Evolutionary conservation across 92 coral and sea anemone genomes (phyloP).

Genomic region (Phenganax stokvisi): DNA sequence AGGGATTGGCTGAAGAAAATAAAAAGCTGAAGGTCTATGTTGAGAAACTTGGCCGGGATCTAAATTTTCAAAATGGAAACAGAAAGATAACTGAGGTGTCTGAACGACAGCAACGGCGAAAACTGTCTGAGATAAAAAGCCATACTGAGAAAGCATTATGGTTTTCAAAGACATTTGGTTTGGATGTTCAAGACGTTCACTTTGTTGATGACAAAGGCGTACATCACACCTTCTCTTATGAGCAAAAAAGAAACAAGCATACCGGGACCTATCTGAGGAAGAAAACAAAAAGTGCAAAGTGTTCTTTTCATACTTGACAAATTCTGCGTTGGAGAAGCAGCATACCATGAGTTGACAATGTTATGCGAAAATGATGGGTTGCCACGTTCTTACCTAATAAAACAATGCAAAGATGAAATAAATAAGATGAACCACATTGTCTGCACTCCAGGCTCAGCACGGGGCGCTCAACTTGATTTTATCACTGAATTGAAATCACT

Average conservation of each 20-base stretch:
- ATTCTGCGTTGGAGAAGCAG: constrained; percentile 59
- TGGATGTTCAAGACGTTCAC: constrained; percentile 27
- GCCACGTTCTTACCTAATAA: not conserved
- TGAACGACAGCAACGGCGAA: constrained; percentile 15
- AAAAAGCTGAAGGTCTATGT: constrained; percentile 17
- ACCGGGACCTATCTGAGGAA: no score
- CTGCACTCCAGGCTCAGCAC: not conserved
- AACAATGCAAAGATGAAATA: constrained; percentile 24
- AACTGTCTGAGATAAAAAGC: constrained; percentile 10
- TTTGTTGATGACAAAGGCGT: constrained; percentile 36
- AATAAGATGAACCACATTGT: constrained; percentile 10
- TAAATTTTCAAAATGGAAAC: not conserved
- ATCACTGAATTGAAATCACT: constrained; percentile 5
- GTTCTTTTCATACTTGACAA: constrained; percentile 48
- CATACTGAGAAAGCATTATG: not conserved
- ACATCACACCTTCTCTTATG: constrained; percentile 16
- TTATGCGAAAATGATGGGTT: constrained; percentile 19
- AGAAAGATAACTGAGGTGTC: constrained; percentile 13
- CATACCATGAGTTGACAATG: constrained; percentile 61
- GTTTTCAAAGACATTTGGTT: constrained; percentile 46
- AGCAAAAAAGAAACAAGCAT: no score
- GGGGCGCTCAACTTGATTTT: constrained; percentile 19
- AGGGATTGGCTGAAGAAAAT: not conserved
- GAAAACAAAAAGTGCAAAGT: constrained; percentile 41
- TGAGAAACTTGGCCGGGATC: constrained; percentile 25